Conservation (phyloP, 2,888 invertebrate species). For the Dryadula phaetusa region DNA sequence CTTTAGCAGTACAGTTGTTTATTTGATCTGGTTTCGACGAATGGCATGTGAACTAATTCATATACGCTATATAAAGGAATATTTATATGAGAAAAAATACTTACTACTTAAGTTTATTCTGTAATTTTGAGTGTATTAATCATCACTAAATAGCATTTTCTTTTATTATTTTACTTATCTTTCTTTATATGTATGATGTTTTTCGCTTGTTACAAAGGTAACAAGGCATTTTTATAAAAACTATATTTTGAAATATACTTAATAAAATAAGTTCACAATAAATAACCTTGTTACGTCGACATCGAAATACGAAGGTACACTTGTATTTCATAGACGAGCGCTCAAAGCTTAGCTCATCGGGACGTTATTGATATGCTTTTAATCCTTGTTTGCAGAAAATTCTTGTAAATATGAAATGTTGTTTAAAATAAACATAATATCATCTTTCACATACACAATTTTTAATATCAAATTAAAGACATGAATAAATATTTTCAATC, state of each 20-base stretch:
- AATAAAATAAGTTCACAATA: conserved; percentile 20
- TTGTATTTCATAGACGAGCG: conserved; percentile 51
- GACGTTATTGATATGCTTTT: conserved; percentile 57
- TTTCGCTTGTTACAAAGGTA: neutral
- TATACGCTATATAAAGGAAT: too few species aligned
- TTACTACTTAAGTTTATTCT: too few species aligned
- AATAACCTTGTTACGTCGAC: conserved; percentile 26
- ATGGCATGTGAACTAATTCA: too few species aligned
- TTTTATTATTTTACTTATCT: too few species aligned
- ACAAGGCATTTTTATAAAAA: neutral
- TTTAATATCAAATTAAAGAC: conserved; percentile 15
- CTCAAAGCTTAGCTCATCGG: conserved; percentile 52
- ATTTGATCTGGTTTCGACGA: too few species aligned
- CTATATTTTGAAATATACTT: conserved; percentile 10
- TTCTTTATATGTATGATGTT: neutral
- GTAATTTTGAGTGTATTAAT: too few species aligned
- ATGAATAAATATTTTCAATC: too few species aligned
- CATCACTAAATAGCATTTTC: too few species aligned
- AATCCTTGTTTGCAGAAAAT: conserved; percentile 54
- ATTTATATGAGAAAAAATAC: too few species aligned
- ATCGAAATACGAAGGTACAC: conserved; percentile 28
- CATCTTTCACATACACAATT: neutral
- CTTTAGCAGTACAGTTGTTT: too few species aligned
- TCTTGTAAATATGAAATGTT: conserved; percentile 37
- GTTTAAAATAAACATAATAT: conserved; percentile 15